Evolutionary conservation across 1,140 invertebrate species (phyloP).

Genomic region (Onthophagus taurus): DNA sequence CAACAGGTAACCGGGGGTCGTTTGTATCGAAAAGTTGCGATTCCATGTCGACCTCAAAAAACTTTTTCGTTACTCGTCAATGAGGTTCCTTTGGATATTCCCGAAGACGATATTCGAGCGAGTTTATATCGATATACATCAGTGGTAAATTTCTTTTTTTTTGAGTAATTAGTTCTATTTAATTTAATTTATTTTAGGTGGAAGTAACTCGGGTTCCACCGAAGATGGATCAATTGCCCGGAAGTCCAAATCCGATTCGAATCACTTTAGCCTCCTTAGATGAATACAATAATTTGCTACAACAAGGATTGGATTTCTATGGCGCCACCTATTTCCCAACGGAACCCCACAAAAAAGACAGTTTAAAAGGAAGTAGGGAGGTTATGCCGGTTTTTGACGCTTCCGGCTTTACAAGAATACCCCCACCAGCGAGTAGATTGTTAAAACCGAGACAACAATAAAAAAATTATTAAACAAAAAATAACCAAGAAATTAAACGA

Average conservation of each 20-base stretch:
- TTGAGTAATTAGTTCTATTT: not conserved
- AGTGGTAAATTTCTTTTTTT: constrained; percentile 49
- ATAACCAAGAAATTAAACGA: no score
- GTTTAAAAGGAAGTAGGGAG: constrained; percentile 54
- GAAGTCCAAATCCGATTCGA: constrained; percentile 50
- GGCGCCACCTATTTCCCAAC: constrained; percentile 78
- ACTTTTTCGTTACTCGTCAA: constrained; percentile 69
- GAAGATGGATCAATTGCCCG: constrained; percentile 42
- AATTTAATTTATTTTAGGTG: constrained; percentile 26
- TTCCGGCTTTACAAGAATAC: constrained; percentile 66
- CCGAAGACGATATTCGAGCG: constrained; percentile 72
- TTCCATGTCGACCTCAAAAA: constrained; percentile 72
- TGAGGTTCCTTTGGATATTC: constrained; percentile 70
- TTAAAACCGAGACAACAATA: constrained; percentile 65
- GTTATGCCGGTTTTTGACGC: constrained; percentile 73
- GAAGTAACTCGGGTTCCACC: constrained; percentile 39
- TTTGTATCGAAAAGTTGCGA: constrained; percentile 54
- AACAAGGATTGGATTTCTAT: constrained; percentile 76
- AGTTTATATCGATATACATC: constrained; percentile 70
- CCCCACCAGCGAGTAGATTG: constrained; percentile 63
- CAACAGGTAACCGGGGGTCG: constrained; percentile 35
- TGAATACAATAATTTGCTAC: constrained; percentile 67
- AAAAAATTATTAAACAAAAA: no score
- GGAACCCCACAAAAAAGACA: constrained; percentile 53
- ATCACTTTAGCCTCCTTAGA: constrained; percentile 70